Evolutionary conservation across 2,888 invertebrate species (phyloP), one percentile per base, ranked within the genome.

Genomic region (Dioctria rufipes): DNA sequence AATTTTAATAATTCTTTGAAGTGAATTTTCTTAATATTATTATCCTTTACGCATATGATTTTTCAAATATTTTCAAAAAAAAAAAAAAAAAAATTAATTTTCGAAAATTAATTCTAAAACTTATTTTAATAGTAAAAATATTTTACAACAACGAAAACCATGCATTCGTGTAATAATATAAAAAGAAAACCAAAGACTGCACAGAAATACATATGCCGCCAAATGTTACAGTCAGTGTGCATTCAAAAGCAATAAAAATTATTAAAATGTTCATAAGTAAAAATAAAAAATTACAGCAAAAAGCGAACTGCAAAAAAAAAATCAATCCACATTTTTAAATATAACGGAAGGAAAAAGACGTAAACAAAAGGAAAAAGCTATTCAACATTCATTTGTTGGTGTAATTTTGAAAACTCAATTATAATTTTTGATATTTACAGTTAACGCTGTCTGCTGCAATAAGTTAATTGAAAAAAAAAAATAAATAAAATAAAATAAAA

Each of bases 151-250:
- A 49, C 54, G 49, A 13, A 75, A 11, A 25, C 42, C 73, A 75
- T 75, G 73, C 73, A 73, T 71, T 42, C 25, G 40, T 40, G 13
- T 42, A 54, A 54, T 3, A 60, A 42, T 49, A 42, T 37, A 43
- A 4, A 13, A 75, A 60, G 73, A 25, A 25, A 25, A 25, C 25
- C 73, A 75, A 60, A 73, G 54, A 75, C 73, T 75, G 73, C 60
- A 60, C 60, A 75, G 73, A 39, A 75, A 39, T 75, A 42, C 37
- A n/a, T 40, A n/a, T 25, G 5, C 42, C 43, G 69, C 40, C 60
- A 11, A 11, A n/a, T 13, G 9, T 39, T 13, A 75, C 73, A 58
- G 73, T 75, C 73, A 60, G 60, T 60, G 73, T 60, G 43, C 3
- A 37, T 49, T 46, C 49, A 9, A 39, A 51, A 58, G 25, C 69